Base-by-base conservation (phyloP, 2,888 invertebrate genomes). In the Megastigmus dorsalis region DNA sequence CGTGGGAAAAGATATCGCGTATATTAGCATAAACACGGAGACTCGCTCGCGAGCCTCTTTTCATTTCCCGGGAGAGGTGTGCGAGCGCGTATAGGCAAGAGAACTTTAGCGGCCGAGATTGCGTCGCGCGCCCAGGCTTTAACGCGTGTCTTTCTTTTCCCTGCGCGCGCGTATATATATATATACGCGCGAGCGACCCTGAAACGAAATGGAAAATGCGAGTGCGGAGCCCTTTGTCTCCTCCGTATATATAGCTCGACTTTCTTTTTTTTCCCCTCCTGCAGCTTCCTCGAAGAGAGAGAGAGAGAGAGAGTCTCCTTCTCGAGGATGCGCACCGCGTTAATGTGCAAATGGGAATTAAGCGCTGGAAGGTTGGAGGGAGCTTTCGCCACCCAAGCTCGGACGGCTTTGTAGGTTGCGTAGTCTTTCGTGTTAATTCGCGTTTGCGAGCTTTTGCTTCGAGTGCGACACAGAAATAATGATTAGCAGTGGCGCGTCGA, bases 11-110 rank as follows among this genome's bases (percentile, higher is more conserved):
- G 18, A 59, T 13, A 28, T 50, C 36, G 15, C 30, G 36, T 50
- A n/a, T n/a, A 68, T 68, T 59, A 68, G 68, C 68, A 68, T 68
- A 52, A 68, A 57, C 67, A 33, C 50, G 36, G 6, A 26, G 20
- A 10, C n/a, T n/a, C n/a, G n/a, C n/a, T 6, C 10, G 63, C 13
- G 5, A 13, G 36, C 36, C 36, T 36, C 23, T 57, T 57, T 55
- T 36, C 36, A 15, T 18, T 18, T n/a, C n/a, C n/a, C n/a, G n/a
- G n/a, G n/a, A n/a, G n/a, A n/a, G n/a, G n/a, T n/a, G n/a, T n/a
- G n/a, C n/a, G n/a, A n/a, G n/a, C n/a, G n/a, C n/a, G n/a, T n/a
- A n/a, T n/a, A n/a, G n/a, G n/a, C n/a, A n/a, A n/a, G n/a, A n/a
- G n/a, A n/a, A n/a, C n/a, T n/a, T n/a, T n/a, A n/a, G n/a, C n/a